Evolutionary conservation across 2,888 invertebrate species (phyloP).

Genomic region (Steinernema scapterisci): DNA sequence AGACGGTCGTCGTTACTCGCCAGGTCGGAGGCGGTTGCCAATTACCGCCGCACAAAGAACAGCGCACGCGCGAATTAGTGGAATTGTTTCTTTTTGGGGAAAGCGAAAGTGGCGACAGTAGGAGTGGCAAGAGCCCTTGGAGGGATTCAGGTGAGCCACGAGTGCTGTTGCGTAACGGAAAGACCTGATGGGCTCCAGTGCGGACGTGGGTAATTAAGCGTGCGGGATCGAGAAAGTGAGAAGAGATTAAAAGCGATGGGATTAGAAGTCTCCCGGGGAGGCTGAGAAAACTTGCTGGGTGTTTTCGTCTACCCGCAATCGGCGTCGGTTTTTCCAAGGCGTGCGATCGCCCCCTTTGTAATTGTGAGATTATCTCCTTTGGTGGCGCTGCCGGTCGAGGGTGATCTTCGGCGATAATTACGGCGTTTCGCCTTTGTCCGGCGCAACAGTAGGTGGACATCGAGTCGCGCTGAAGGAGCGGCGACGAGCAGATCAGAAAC

Average conservation of each 20-base stretch:
- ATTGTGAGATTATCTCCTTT: constrained; percentile 33
- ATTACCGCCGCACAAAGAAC: constrained; percentile 27
- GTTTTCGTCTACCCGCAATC: constrained; percentile 4
- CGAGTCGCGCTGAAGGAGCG: background rate
- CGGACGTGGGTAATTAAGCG: constrained; percentile 19
- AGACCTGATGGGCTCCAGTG: background rate
- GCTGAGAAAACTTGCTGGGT: background rate
- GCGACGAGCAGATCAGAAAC: background rate
- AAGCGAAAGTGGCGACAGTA: background rate
- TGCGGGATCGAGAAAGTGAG: constrained; percentile 12
- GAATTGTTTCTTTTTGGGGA: constrained; percentile 19
- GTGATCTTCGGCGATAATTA: constrained; percentile 29
- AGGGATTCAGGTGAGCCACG: background rate
- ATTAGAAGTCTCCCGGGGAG: constrained; percentile 26
- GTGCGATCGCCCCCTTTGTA: constrained; percentile 18
- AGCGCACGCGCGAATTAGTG: constrained; percentile 24
- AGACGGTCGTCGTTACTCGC: background rate
- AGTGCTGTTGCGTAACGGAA: constrained; percentile 25
- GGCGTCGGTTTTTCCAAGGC: constrained; percentile 26
- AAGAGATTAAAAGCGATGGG: background rate
- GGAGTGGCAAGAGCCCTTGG: background rate
- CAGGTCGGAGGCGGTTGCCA: background rate
- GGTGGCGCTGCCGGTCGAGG: constrained; percentile 18
- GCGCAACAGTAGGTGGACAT: constrained; percentile 29
- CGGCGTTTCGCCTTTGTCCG: constrained; percentile 29